These are phyloP conservation scores for Stenodema calcarata DNA, from an alignment of 2,888 invertebrate species.

Conservation along the genomic window DNA sequence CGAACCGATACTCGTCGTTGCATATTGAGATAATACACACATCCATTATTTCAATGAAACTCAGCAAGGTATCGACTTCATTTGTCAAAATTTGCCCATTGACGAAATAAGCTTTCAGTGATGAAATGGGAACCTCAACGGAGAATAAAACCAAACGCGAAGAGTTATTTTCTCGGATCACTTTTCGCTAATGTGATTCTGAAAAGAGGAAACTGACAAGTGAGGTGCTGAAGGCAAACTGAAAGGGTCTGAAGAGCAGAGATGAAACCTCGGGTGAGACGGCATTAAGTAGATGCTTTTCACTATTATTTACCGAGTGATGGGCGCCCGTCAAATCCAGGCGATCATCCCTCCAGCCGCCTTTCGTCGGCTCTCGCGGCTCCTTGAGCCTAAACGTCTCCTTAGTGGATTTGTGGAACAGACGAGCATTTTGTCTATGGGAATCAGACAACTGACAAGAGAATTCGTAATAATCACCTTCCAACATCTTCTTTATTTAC, in stretches of 20 bases:
- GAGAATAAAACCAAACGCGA: neutral
- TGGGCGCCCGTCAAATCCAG: slow-evolving; percentile 13
- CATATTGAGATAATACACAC: too few relatives aligned
- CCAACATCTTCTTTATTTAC: too few relatives aligned
- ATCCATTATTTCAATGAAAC: too few relatives aligned
- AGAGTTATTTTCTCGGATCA: neutral
- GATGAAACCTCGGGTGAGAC: neutral
- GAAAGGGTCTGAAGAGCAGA: neutral
- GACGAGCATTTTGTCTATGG: too few relatives aligned
- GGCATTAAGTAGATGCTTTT: slow-evolving; percentile 15
- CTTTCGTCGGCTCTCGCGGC: neutral
- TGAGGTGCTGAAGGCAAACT: neutral
- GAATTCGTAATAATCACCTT: too few relatives aligned
- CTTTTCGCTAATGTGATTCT: neutral
- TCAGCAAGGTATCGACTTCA: too few relatives aligned
- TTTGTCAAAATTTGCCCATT: too few relatives aligned
- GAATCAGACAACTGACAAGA: too few relatives aligned
- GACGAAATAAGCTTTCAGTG: too few relatives aligned
- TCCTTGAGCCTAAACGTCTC: neutral
- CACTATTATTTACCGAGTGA: slow-evolving; percentile 23
- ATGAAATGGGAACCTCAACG: too few relatives aligned
- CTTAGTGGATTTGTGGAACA: neutral
- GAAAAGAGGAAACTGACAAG: neutral
- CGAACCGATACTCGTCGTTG: too few relatives aligned
- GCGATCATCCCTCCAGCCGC: slow-evolving; percentile 9